These are phyloP conservation scores for Ateles fusciceps DNA, from an alignment of 2,797 vertebrate genomes.

Conservation along the genomic window DNA sequence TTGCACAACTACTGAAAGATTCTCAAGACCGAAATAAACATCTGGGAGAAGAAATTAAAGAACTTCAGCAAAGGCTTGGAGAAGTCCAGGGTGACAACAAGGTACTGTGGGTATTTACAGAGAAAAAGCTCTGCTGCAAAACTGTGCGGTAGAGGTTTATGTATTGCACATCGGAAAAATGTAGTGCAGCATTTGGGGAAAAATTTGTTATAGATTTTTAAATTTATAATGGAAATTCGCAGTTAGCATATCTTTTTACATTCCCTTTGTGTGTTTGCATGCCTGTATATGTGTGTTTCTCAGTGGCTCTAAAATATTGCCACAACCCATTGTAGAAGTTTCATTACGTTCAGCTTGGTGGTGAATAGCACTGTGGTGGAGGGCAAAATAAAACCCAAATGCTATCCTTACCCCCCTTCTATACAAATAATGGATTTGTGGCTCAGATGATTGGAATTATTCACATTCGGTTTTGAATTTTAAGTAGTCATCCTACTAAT, in stretches of 20 bases:
- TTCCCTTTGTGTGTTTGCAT: neutral
- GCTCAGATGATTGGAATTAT: constrained; percentile 71
- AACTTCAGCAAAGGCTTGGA: constrained; percentile 93
- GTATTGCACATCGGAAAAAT: neutral
- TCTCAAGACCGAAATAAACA: constrained; percentile 91
- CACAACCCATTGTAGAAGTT: constrained; percentile 40
- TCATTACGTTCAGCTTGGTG: constrained; percentile 54
- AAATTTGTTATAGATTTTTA: constrained; percentile 46
- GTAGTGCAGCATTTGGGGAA: neutral
- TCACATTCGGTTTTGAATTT: constrained; percentile 76
- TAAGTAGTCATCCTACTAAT: constrained; percentile 80
- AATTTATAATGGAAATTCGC: constrained; percentile 40
- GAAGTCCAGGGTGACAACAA: constrained; percentile 99
- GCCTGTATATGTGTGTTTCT: neutral
- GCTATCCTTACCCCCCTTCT: constrained; percentile 45
- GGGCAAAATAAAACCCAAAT: constrained; percentile 67
- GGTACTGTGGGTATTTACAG: constrained; percentile 84
- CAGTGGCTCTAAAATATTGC: constrained; percentile 46
- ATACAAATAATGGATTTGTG: constrained; percentile 74
- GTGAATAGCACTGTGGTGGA: constrained; percentile 51
- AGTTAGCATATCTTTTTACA: constrained; percentile 30
- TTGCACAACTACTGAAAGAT: constrained; percentile 92
- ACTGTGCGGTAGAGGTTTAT: neutral
- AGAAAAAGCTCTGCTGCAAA: neutral
- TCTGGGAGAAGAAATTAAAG: constrained; percentile 94